Conservation (phyloP, 2,797 vertebrate species). For the Balearica regulorum region DNA sequence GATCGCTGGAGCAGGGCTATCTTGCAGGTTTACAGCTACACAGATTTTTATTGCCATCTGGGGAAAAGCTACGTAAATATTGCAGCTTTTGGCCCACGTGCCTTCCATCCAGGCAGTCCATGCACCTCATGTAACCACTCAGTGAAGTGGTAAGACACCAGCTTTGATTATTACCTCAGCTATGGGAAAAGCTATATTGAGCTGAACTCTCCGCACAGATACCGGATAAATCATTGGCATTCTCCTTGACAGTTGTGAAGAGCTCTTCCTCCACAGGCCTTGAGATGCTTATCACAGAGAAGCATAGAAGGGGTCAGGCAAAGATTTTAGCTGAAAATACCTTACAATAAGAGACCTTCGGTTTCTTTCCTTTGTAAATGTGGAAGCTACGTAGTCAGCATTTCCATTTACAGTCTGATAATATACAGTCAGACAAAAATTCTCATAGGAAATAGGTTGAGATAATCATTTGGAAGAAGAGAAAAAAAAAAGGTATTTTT, state of each 20-base stretch:
- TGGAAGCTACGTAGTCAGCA: background rate
- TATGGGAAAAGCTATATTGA: background rate
- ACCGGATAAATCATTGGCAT: background rate
- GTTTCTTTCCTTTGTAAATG: background rate
- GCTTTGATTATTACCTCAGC: background rate
- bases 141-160: background rate
- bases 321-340: background rate
- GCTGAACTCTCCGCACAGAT: background rate
- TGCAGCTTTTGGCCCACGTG: background rate
- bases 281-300: background rate
- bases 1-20: background rate
- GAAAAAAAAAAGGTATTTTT: background rate
- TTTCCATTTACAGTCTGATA: background rate
- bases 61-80: background rate
- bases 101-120: background rate
- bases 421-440: background rate
- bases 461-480: background rate
- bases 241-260: background rate
- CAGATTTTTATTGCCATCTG: background rate
- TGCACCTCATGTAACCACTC: rapidly evolving
- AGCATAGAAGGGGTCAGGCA: background rate
- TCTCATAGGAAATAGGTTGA: background rate
- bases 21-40: background rate
- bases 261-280: background rate
- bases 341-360: background rate